A percentile compares a stretch with the other conserved stretches of the same genome.
Conservation (phyloP, 2,113 vertebrate genomes). For the Lagopus muta region DNA sequence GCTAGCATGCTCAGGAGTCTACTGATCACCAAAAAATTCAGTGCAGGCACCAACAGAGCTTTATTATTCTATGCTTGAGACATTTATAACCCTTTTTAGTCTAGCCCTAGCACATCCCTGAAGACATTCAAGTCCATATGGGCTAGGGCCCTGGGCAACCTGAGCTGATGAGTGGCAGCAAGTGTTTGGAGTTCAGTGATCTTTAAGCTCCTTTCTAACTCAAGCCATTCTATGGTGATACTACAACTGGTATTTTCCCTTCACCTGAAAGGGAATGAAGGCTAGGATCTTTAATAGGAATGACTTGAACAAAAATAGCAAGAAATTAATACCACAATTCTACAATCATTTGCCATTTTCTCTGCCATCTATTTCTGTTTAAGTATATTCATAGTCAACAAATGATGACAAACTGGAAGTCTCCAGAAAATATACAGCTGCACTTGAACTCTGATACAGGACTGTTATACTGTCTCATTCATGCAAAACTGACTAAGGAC, state of each 20-base stretch:
- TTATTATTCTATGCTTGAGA: not conserved
- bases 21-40: not conserved
- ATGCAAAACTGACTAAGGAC: not conserved
- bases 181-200: too few relatives aligned
- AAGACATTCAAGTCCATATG: too few relatives aligned
- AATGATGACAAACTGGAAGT: not conserved
- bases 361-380: conserved; percentile 10
- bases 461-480: not conserved
- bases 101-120: not conserved
- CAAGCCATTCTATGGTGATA: too few relatives aligned
- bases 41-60: not conserved
- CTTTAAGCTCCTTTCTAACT: too few relatives aligned
- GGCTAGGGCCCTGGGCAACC: too few relatives aligned
- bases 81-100: not conserved
- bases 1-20: not conserved
- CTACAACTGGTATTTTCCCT: not conserved
- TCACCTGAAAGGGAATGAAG: not conserved
- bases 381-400: not conserved
- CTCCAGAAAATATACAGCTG: not conserved
- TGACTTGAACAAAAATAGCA: not conserved
- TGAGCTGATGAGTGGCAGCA: too few relatives aligned
- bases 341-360: not conserved
- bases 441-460: not conserved
- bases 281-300: not conserved
- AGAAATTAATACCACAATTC: not conserved